Conservation (phyloP, 2,888 invertebrate species). For the Pseudoips prasinana region DNA sequence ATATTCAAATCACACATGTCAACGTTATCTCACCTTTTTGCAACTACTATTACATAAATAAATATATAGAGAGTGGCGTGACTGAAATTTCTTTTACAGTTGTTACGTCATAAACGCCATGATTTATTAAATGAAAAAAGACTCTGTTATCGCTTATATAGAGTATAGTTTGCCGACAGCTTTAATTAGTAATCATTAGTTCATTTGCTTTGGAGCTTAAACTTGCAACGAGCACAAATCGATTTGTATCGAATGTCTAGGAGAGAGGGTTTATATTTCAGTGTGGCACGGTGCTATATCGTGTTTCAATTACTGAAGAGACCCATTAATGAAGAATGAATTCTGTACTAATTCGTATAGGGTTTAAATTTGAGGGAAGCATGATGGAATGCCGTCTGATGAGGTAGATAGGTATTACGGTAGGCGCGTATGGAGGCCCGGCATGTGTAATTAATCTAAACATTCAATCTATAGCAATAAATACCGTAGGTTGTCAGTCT, state of each 20-base stretch:
- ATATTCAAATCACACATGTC: slow-evolving; percentile 35
- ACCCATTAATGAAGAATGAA: slow-evolving; percentile 54
- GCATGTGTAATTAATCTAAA: slow-evolving; percentile 70
- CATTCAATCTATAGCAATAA: slow-evolving; percentile 70
- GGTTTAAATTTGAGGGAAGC: slow-evolving; percentile 46
- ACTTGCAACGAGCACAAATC: slow-evolving; percentile 39
- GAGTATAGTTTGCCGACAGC: slow-evolving; percentile 50
- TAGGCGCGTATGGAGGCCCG: slow-evolving; percentile 50
- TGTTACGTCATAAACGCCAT: slow-evolving; percentile 52
- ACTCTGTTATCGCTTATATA: slow-evolving; percentile 46
- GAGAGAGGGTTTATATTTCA: slow-evolving; percentile 54
- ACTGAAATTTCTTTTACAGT: slow-evolving; percentile 58
- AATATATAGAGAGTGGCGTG: slow-evolving; percentile 68
- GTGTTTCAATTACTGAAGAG: slow-evolving; percentile 63
- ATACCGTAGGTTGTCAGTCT: slow-evolving; percentile 64
- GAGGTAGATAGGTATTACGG: slow-evolving; percentile 56
- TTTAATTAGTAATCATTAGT: slow-evolving; percentile 60
- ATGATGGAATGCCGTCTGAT: slow-evolving; percentile 61
- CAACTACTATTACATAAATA: slow-evolving; percentile 48
- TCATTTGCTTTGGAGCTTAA: slow-evolving; percentile 49
- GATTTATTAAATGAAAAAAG: slow-evolving; percentile 41
- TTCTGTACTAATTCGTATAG: slow-evolving; percentile 49
- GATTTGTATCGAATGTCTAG: slow-evolving; percentile 47
- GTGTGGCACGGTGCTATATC: slow-evolving; percentile 49
- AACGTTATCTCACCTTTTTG: slow-evolving; percentile 38